A percentile compares a stretch with the other conserved stretches of the same genome.
Conservation (phyloP, 2,113 vertebrate species). For the Zapus hudsonius region DNA sequence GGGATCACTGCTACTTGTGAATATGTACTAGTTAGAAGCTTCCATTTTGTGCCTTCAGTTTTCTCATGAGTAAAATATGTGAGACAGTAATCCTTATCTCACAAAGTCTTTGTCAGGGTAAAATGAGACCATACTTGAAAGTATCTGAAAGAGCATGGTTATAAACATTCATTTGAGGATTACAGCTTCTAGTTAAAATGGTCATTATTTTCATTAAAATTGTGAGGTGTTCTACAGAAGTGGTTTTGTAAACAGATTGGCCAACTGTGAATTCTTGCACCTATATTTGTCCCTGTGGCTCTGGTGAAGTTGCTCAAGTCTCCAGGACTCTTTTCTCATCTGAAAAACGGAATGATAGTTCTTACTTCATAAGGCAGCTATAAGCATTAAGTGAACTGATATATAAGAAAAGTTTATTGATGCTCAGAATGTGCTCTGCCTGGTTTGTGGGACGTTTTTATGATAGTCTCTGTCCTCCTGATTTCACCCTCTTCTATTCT, state of each 20-base stretch:
- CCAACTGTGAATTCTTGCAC: not conserved
- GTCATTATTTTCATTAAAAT: not conserved
- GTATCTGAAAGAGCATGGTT: not conserved
- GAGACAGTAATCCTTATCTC: not conserved
- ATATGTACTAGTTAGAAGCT: not conserved
- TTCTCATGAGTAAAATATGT: conserved; percentile 15
- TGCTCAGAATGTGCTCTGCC: not conserved
- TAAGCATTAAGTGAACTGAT: not conserved
- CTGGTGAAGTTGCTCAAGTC: not conserved
- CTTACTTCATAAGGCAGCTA: not conserved
- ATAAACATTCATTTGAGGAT: not conserved
- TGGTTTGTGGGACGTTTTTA: not conserved
- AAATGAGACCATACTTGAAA: not conserved
- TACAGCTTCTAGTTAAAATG: not conserved
- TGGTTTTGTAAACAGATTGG: too few relatives aligned
- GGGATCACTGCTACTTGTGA: not conserved
- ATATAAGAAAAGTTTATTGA: not conserved
- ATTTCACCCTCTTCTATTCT: not conserved
- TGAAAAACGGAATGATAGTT: not conserved
- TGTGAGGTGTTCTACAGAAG: not conserved
- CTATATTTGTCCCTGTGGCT: not conserved
- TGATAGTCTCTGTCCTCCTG: not conserved
- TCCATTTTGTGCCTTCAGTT: not conserved
- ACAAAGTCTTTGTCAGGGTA: not conserved
- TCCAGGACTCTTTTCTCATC: not conserved